Conservation (phyloP, 2,113 vertebrate species). For the Campylorhamphus procurvoides region DNA sequence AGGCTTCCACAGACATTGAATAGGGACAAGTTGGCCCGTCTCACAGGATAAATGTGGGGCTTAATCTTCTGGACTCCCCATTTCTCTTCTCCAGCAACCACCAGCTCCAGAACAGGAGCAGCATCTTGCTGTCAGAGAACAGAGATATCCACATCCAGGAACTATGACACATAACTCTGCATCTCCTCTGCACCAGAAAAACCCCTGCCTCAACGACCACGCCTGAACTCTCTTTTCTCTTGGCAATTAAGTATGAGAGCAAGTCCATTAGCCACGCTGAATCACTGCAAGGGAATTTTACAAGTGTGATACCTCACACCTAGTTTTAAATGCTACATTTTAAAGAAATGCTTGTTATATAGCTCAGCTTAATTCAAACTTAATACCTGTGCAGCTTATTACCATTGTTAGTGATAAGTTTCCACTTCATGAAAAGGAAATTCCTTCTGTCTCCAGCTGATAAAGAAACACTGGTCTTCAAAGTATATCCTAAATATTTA, state of each 20-base stretch:
- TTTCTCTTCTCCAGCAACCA: not conserved
- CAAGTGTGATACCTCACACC: not conserved
- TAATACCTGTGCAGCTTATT: not conserved
- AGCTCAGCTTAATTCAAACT: not conserved
- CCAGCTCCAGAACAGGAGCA: not conserved
- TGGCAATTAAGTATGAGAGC: not conserved
- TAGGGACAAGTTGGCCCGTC: not conserved
- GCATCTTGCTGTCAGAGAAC: not conserved
- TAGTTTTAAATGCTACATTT: not conserved
- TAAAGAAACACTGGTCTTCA: constrained; percentile 34
- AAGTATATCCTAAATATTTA: constrained; percentile 30
- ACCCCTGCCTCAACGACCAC: not conserved
- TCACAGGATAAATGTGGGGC: accelerated
- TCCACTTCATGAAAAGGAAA: constrained; percentile 28
- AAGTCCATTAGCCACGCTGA: not conserved
- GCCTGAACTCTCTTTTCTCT: not conserved
- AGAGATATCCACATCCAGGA: not conserved
- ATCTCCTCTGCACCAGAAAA: not conserved
- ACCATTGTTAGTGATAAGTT: not conserved
- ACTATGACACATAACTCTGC: not conserved
- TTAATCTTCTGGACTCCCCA: not conserved
- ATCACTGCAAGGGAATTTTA: not conserved
- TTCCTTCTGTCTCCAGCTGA: constrained; percentile 6
- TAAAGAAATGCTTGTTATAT: not conserved
- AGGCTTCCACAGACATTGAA: not conserved